phyloP scores from a whole-genome alignment of 2,797 vertebrate genomes.

The Distichodus sexfasciatus region DNA sequence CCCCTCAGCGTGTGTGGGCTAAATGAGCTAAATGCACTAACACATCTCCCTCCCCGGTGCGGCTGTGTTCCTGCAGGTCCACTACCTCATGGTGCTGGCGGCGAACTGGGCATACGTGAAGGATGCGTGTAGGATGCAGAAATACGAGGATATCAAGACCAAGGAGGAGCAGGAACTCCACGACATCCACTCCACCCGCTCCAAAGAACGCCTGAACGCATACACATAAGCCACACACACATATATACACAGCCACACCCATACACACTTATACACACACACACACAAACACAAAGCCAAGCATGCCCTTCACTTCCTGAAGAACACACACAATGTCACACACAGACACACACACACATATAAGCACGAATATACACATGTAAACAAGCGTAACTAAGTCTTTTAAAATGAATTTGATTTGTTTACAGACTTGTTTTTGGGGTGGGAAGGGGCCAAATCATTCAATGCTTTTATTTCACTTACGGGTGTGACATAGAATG shows the following conservation, averaged over 20 bases:
- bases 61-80: slow-evolving; percentile 71
- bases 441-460: slow-evolving; percentile 65
- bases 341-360: slow-evolving; percentile 50
- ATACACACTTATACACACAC: slow-evolving; percentile 24
- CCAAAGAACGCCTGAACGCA: slow-evolving; percentile 88
- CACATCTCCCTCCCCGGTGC: slow-evolving; percentile 27
- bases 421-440: slow-evolving; percentile 52
- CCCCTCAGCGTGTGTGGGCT: background rate
- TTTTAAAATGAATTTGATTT: slow-evolving; percentile 23
- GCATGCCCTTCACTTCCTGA: slow-evolving; percentile 49
- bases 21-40: slow-evolving; percentile 38
- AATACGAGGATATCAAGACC: slow-evolving; percentile 89
- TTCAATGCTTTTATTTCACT: slow-evolving; percentile 55
- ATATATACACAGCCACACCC: slow-evolving; percentile 17
- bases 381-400: slow-evolving; percentile 36
- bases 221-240: slow-evolving; percentile 79
- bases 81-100: slow-evolving; percentile 88
- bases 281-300: slow-evolving; percentile 43
- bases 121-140: slow-evolving; percentile 89
- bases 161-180: slow-evolving; percentile 91
- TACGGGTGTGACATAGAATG: slow-evolving; percentile 62
- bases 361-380: slow-evolving; percentile 44
- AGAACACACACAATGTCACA: slow-evolving; percentile 54
- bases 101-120: slow-evolving; percentile 92
- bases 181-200: slow-evolving; percentile 88